Evolutionary conservation across 1,140 invertebrate genomes (phyloP).

Genomic region (Nylanderia fulva): DNA sequence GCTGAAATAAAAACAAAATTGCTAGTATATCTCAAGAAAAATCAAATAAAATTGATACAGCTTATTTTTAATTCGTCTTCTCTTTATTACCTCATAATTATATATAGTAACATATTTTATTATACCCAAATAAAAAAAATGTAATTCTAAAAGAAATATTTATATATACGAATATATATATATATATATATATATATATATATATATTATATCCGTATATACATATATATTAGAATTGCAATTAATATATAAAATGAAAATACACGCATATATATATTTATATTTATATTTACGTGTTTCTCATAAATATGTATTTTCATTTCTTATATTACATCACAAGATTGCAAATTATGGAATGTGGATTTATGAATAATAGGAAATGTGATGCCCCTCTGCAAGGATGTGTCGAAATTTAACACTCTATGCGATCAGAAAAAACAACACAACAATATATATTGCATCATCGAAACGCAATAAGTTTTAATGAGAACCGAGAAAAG

Average conservation of each 20-base stretch:
- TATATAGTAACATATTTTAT: not conserved
- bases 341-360: not conserved
- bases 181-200: too few relatives aligned
- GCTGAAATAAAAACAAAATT: not conserved
- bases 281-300: too few relatives aligned
- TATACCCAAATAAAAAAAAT: not conserved
- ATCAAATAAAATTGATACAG: not conserved
- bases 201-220: too few relatives aligned
- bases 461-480: not conserved
- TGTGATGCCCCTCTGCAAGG: too few relatives aligned
- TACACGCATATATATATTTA: too few relatives aligned
- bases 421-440: not conserved
- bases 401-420: not conserved
- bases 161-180: too few relatives aligned
- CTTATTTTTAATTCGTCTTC: not conserved
- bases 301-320: not conserved
- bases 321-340: not conserved
- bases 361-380: too few relatives aligned
- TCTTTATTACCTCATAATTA: not conserved
- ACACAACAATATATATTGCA: not conserved
- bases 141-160: too few relatives aligned
- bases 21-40: too few relatives aligned
- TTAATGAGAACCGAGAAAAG: not conserved
- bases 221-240: too few relatives aligned
- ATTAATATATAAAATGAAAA: too few relatives aligned